phyloP scores from a whole-genome alignment of 2,113 vertebrate genomes.

The Cyphomyrus plagiostoma region DNA sequence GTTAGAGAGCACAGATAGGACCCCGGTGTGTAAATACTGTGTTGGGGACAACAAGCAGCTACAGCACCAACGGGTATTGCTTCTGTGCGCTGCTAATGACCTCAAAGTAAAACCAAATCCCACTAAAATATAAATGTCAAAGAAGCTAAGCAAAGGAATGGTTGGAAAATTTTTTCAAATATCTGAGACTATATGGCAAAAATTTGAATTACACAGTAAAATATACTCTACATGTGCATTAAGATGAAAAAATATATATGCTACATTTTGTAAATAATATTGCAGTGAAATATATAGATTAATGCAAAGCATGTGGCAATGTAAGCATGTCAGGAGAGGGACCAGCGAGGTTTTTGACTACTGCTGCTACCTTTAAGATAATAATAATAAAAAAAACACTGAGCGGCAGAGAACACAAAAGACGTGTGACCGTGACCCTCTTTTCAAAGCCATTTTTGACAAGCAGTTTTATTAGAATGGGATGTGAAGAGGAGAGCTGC shows the following conservation, averaged over 20 bases:
- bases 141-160: not conserved
- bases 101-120: not conserved
- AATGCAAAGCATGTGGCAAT: not conserved
- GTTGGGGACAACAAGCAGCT: not conserved
- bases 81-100: not conserved
- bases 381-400: conserved; percentile 30
- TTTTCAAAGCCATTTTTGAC: conserved; percentile 45
- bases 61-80: not conserved
- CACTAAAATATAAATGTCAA: not conserved
- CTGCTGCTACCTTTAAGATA: conserved; percentile 36
- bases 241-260: not conserved
- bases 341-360: conserved; percentile 15
- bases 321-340: not conserved
- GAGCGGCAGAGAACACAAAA: conserved; percentile 43
- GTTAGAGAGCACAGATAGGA: not conserved
- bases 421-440: conserved; percentile 56
- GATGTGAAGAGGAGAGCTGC: conserved; percentile 59
- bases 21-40: not conserved
- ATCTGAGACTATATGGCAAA: not conserved
- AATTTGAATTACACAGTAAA: not conserved
- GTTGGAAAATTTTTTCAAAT: not conserved
- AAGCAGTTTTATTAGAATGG: conserved; percentile 64
- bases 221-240: not conserved
- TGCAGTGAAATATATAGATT: not conserved
- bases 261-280: not conserved